Percentiles rank a stretch among this genome's conserved stretches.
Conservation (phyloP, 2,113 vertebrate species). For the Boulengeromyrus knoepffleri region DNA sequence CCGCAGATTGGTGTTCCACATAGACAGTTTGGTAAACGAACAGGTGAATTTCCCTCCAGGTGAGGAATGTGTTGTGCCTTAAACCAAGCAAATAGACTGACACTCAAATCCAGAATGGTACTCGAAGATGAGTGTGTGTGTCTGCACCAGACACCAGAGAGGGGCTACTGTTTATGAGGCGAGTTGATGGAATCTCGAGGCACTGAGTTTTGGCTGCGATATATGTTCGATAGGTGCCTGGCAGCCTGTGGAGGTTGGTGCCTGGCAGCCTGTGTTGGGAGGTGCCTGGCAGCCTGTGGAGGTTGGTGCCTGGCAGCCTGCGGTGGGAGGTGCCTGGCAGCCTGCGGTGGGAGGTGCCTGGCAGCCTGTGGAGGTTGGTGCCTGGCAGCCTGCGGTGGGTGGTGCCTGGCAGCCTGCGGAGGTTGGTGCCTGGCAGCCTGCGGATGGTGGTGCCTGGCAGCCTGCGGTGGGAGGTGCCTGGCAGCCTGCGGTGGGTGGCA, state of each 20-base stretch:
- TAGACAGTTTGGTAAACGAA: not conserved
- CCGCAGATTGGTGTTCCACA: not conserved
- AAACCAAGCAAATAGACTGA: slow-evolving; percentile 18
- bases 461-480: not conserved
- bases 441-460: no score
- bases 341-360: not conserved
- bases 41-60: not conserved
- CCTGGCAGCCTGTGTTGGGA: not conserved
- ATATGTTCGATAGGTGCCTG: not conserved
- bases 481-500: not conserved
- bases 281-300: not conserved
- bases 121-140: not conserved
- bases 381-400: no score
- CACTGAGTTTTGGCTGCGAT: slow-evolving; percentile 19
- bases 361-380: not conserved
- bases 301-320: not conserved
- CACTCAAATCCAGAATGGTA: not conserved
- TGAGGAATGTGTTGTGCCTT: not conserved
- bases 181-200: slow-evolving; percentile 43
- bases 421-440: no score
- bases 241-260: not conserved
- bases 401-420: no score
- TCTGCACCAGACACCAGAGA: not conserved
- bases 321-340: not conserved
- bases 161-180: slow-evolving; percentile 43